phyloP scores from a whole-genome alignment of 2,113 vertebrate genomes.

The Acinonyx jubatus region DNA sequence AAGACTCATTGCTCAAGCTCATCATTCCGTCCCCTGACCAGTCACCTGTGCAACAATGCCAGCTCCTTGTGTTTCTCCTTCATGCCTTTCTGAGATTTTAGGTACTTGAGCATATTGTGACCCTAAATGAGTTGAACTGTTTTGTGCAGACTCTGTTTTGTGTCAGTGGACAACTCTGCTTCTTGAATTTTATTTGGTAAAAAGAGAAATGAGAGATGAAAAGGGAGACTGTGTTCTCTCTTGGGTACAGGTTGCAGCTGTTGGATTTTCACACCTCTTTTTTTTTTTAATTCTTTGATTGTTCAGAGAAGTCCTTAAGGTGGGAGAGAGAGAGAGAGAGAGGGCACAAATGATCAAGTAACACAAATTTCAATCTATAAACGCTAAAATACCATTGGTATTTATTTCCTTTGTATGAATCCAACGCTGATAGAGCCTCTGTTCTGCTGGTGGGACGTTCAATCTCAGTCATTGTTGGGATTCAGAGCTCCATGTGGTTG shows the following conservation, averaged over 20 bases:
- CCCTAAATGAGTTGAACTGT: neutral
- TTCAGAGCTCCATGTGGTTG: neutral
- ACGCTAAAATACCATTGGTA: neutral
- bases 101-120: neutral
- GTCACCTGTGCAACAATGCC: fast-evolving
- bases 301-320: neutral
- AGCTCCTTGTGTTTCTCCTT: neutral
- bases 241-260: neutral
- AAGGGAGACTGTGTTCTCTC: neutral
- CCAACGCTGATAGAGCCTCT: neutral
- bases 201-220: neutral
- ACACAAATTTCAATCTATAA: neutral
- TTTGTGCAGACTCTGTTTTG: neutral
- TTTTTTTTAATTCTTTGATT: neutral
- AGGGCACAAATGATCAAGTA: neutral
- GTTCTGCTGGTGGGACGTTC: neutral
- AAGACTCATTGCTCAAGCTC: neutral
- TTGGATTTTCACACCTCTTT: neutral
- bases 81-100: neutral
- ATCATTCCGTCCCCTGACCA: neutral
- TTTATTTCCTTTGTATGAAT: neutral
- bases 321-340: neutral
- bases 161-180: neutral
- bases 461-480: neutral
- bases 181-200: neutral